These are phyloP conservation scores for Catocala sponsa DNA, from an alignment of 2,888 invertebrate genomes.

Conservation along the genomic window DNA sequence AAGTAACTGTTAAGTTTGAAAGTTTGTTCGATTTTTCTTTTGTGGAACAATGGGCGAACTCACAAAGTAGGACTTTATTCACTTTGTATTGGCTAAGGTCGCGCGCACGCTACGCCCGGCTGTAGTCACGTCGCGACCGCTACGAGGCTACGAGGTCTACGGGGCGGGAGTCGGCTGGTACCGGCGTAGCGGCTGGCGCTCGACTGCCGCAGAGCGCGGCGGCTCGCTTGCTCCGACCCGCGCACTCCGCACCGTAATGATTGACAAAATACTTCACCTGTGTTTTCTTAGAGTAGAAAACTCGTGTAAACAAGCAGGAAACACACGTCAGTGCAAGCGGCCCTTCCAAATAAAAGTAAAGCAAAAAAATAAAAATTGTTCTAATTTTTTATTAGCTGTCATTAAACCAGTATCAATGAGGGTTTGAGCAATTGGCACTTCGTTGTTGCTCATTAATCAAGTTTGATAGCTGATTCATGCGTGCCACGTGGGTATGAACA, in stretches of 20 bases:
- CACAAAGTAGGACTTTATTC: conserved; percentile 43
- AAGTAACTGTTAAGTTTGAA: conserved; percentile 17
- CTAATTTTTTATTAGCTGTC: background rate
- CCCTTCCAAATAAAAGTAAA: conserved; percentile 4
- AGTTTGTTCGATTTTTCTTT: conserved; percentile 18
- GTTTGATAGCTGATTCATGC: conserved; percentile 20
- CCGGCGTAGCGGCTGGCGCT: conserved; percentile 61
- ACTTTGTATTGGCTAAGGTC: conserved; percentile 43
- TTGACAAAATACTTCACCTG: conserved; percentile 83
- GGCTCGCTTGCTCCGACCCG: conserved; percentile 52
- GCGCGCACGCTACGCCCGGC: conserved; percentile 49
- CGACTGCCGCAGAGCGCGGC: conserved; percentile 63
- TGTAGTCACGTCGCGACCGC: conserved; percentile 40
- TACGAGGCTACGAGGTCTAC: conserved; percentile 57
- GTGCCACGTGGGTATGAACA: background rate
- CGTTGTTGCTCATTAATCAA: conserved; percentile 1
- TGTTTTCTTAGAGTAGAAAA: conserved; percentile 70
- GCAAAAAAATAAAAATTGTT: conserved; percentile 2
- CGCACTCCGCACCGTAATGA: conserved; percentile 74
- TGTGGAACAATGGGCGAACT: conserved; percentile 25
- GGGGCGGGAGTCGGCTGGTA: conserved; percentile 41
- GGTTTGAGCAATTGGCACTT: background rate
- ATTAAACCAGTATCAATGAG: background rate
- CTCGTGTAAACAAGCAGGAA: conserved; percentile 57
- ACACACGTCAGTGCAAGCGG: conserved; percentile 16